Base-by-base conservation (phyloP, 2,888 invertebrate species). In the Barypeithes pellucidus region DNA sequence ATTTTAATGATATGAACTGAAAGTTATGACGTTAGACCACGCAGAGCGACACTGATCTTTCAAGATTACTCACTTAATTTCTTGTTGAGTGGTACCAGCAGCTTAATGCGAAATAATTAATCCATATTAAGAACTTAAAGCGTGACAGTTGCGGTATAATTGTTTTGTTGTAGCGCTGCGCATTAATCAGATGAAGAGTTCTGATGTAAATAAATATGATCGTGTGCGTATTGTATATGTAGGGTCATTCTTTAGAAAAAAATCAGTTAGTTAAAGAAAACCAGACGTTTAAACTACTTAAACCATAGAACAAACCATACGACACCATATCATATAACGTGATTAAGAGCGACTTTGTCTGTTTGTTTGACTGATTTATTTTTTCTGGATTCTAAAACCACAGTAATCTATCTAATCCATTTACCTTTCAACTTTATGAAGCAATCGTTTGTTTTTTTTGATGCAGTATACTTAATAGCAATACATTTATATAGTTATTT, bases 71-170 rank as follows among this genome's bases (percentile, higher is more conserved):
- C 66, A 67, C 67, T 72, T 72, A 72, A 72, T 67, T 67, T 67
- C 67, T 72, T 67, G 67, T 61, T 66, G 72, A 72, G 72, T 62
- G 54, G 63, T 62, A 73, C 67, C 68, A 73, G 67, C 73, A 72
- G 54, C 67, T 20, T 54, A 72, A 62, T 63, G 73, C 54, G 69
- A 54, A 73, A 70, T 73, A 73, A 73, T 73, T 73, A 73, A 73
- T 73, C 73, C 73, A 67, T 70, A 73, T 70, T 73, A 73, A 73
- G 73, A 70, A 70, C 41, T 65, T 57, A 60, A 62, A 66, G 47
- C 61, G 69, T 70, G 73, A 73, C 73, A 70, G 73, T 67, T 70
- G 67, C 69, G 50, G 67, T 22, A 67, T 73, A 73, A 70, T 66
- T 66, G 71, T 71, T 71, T 71, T 66, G 71, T 66, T 71, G 66